Evolutionary conservation across 53 echinoderm and acorn worm species (phyloP), one percentile per base, ranked within the genome.

Genomic region (Holothuria scabra): DNA sequence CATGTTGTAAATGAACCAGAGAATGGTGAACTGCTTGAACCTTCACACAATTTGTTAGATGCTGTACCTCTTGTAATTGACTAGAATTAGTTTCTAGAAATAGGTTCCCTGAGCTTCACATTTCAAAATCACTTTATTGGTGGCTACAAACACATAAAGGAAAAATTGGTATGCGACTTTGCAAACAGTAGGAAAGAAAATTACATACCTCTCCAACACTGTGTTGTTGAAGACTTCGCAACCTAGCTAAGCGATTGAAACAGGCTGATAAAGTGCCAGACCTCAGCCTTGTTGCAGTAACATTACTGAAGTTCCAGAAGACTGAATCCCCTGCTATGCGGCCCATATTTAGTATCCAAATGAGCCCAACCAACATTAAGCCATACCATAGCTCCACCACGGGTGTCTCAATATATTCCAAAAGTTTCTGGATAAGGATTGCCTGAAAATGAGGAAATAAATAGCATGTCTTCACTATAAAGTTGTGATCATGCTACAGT

Each of bases 181-280:
- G 52, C 18, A 16, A 52, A 16, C 3, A 16, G 16, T 2, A 52
- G 18, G 0, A 52, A 52, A 16, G 18, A 0, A 52, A 52, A 16
- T 20, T 16, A 62, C 87, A 74, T 25, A 93, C 93, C 85, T 93
- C 86, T 32, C 93, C 93, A 4, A 93, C 86, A 16, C 87, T 90
- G 21, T 88, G 79, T 10, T 89, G 86, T 46, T 86, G 82, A 14
- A 89, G 80, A 84, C 88, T 88, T 10, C 93, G 78, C 23, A 93
- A 85, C 20, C 88, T 56, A 0, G 91, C 87, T 38, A 86, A 56
- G 46, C 89, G 80, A 11, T 88, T 88, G 28, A 91, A 93, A 22
- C 86, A 78, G 65, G 91, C 56, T 1, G 84, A 31, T 56, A 93
- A 31, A 6, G 83, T 82, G 20, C 90, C 93, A 0, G 91, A 81